phyloP scores from a whole-genome alignment of 2,797 vertebrate genomes.

The Phoebastria nigripes region DNA sequence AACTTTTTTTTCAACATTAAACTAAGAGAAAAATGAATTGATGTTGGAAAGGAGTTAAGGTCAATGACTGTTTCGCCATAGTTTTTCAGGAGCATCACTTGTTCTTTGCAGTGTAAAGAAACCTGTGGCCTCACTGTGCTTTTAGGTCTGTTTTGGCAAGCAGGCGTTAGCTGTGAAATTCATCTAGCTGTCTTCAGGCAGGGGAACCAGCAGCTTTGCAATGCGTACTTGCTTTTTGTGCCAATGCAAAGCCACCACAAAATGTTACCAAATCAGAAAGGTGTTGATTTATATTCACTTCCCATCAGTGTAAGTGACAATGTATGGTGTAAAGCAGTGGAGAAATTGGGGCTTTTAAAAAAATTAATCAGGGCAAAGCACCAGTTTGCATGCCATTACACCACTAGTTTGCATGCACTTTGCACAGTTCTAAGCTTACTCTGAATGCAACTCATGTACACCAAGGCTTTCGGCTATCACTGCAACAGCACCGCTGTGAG shows the following conservation, averaged over 20 bases:
- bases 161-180: not conserved
- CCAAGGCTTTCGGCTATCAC: not conserved
- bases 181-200: not conserved
- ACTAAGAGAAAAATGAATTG: not conserved
- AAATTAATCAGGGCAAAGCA: not conserved
- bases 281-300: not conserved
- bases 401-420: not conserved
- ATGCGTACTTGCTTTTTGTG: not conserved
- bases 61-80: not conserved
- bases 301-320: not conserved
- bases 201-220: not conserved
- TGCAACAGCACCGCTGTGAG: not conserved
- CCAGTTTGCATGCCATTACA: not conserved
- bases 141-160: not conserved
- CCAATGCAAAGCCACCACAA: not conserved
- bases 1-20: not conserved
- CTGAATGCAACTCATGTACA: not conserved
- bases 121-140: not conserved
- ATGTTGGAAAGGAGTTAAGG: not conserved
- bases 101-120: not conserved
- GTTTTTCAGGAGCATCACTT: not conserved
- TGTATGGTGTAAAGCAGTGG: not conserved
- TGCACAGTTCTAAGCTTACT: not conserved
- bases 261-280: not conserved
- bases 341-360: not conserved